Percentiles rank a stretch among this genome's conserved stretches.
phyloP scores from a whole-genome alignment of 2,888 invertebrate genomes.

The Phania funesta region DNA sequence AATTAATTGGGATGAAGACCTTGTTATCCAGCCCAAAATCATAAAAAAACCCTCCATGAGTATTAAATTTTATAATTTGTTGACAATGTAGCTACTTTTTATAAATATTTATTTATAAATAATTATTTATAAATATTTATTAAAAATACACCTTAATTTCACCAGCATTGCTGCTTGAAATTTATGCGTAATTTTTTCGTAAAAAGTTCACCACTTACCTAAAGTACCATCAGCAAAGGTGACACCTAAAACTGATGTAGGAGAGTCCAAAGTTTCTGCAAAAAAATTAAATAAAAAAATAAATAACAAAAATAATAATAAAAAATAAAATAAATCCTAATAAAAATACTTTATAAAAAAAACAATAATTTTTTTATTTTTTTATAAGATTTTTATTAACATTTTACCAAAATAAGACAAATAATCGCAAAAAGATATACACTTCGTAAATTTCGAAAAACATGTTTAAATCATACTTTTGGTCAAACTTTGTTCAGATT shows the following conservation, averaged over 20 bases:
- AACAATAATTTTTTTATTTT: slow-evolving; percentile 1
- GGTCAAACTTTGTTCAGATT: neutral
- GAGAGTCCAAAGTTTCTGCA: slow-evolving; percentile 55
- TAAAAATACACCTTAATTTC: too few relatives aligned
- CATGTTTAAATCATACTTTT: neutral
- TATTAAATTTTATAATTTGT: too few relatives aligned
- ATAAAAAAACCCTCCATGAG: too few relatives aligned
- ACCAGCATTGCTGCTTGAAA: too few relatives aligned
- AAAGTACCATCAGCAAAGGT: slow-evolving; percentile 65
- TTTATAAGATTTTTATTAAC: slow-evolving; percentile 17
- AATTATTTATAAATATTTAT: too few relatives aligned
- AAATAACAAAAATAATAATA: slow-evolving; percentile 45
- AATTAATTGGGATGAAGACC: too few relatives aligned
- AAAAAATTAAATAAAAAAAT: slow-evolving; percentile 39
- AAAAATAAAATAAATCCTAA: slow-evolving; percentile 4
- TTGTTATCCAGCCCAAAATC: too few relatives aligned
- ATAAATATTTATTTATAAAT: too few relatives aligned
- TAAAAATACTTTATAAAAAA: slow-evolving; percentile 1
- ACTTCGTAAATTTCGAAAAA: slow-evolving; percentile 31
- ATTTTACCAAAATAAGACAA: slow-evolving; percentile 6
- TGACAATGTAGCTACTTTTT: too few relatives aligned
- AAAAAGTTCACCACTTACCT: slow-evolving; percentile 67
- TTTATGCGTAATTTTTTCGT: too few relatives aligned
- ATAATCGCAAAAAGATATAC: neutral
- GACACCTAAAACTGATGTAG: slow-evolving; percentile 59